Evolutionary conservation across 2,888 invertebrate species (phyloP), one percentile per base, ranked within the genome.

Genomic region (Thera britannica): DNA sequence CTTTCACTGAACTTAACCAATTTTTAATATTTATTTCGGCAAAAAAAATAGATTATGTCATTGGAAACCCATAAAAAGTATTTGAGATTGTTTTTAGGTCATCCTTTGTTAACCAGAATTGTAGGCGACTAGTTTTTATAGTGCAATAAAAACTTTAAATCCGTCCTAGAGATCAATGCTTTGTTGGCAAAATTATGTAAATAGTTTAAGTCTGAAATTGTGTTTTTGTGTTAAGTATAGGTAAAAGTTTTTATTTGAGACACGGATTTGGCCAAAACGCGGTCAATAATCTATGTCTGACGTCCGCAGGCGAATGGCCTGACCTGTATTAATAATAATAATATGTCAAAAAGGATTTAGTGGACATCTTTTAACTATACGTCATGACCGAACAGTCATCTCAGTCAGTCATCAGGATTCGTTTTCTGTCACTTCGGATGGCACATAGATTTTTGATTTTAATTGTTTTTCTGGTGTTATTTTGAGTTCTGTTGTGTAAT

Each of bases 1-100:
- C 81, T 85, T 83, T 84, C 80, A 78, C 81, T 70, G 70, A 75
- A 71, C 56, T 38, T 68, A 72, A 77, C 77, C 70, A 67, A 65
- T 58, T 58, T 72, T 72, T 60, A 63, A 67, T 61, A 58, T 66
- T 71, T 75, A 77, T 79, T 75, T 66, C 65, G 73, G 77, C 74
- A 75, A 80, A 80, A 72, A 60, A 65, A 68, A 44, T 62, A 63
- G 80, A 84, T 85, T 83, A 85, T 85, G 81, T 79, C 82, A 83
- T 84, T 79, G 67, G 51, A 75, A 70, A 72, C 75, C 64, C 71
- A 67, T 72, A 74, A 72, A 62, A 65, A 62, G 23, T 74, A 68
- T 73, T 69, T 46, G 3, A 44, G 44, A 56, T 73, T 74, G 77
- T 79, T 77, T 78, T 77, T 68, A 68, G 72, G 68, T 67, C 67